Base-by-base conservation (phyloP, 2,113 vertebrate genomes). In the Nesoenas mayeri region DNA sequence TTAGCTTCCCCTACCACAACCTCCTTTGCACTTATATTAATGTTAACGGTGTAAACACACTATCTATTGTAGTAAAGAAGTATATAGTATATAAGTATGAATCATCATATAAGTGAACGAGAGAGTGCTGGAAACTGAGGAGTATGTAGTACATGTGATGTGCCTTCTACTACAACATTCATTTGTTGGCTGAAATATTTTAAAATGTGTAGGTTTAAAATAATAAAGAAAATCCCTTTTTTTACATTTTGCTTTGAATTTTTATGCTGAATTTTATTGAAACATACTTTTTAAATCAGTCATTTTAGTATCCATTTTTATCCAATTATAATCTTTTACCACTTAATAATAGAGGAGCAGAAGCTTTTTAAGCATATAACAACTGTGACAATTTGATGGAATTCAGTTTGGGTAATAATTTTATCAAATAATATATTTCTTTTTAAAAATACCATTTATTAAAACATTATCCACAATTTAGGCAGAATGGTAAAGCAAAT, bases 281-380 rank as follows among this genome's bases (percentile, higher is more conserved):
- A 98, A 83, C 57, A 71, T 83, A 96, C 56, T 92, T 97, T 88
- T 66, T 42, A 94, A 97, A 89, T 97, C 93, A 96, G 75, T 97
- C 93, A 95, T 96, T 97, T 98, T 95, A 97, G 31, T 96, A 97
- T 96, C 81, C 79, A 90, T 97, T 98, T 98, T 98, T 98, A 95
- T 97, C 96, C 97, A 98, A 97, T 97, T 97, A 98, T 97, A 97
- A 98, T 98, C 93, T 96, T 97, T 98, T 97, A 97, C 97, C 91
- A 97, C 95, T 97, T 98, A 98, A 97, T 97, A 97, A 97, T 95
- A 98, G 95, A 97, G 94, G 58, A 97, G 96, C 88, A 95, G 87
- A 97, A 97, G 85, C 85, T 94, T 97, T 98, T 97, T 97, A 98
- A 98, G 94, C 89, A 91, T 53, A 60, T 97, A 97, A 97, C 96